Conservation (phyloP, 2,888 invertebrate genomes). For the Stegana nigrithorax region DNA sequence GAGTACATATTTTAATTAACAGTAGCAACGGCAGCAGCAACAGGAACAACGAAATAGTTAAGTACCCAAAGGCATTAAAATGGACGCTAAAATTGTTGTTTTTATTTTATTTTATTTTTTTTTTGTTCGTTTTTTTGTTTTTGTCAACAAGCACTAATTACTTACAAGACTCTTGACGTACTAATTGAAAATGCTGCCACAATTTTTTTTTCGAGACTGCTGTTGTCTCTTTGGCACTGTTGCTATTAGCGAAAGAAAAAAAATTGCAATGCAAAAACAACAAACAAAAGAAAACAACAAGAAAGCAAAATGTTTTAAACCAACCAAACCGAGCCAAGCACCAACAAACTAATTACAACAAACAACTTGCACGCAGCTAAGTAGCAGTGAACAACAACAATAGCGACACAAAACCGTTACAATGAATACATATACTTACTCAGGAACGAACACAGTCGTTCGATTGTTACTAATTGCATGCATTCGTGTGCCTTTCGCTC, state of each 20-base stretch:
- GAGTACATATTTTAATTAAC: conserved; percentile 36
- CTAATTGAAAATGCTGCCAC: conserved; percentile 38
- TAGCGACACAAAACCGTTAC: too few relatives aligned
- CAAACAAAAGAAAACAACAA: background rate
- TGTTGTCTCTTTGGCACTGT: conserved; percentile 34
- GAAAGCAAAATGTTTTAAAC: background rate
- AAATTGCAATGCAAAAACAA: background rate
- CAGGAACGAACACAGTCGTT: too few relatives aligned
- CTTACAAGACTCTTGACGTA: conserved; percentile 49
- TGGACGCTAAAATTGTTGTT: background rate
- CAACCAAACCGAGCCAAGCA: background rate
- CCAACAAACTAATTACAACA: too few relatives aligned
- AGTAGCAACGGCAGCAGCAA: background rate
- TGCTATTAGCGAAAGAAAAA: background rate
- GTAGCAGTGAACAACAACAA: too few relatives aligned
- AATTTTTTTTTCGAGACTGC: too few relatives aligned
- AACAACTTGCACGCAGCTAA: too few relatives aligned
- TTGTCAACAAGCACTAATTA: conserved; percentile 55
- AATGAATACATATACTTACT: too few relatives aligned
- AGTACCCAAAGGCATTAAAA: background rate
- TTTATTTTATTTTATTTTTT: conserved; percentile 15
- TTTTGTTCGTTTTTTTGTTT: conserved; percentile 29
- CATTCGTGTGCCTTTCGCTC: too few relatives aligned
- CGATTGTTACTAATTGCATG: too few relatives aligned
- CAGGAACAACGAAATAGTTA: conserved; percentile 1